phyloP scores from a whole-genome alignment of 2,113 vertebrate species.

The Chrysemys picta region DNA sequence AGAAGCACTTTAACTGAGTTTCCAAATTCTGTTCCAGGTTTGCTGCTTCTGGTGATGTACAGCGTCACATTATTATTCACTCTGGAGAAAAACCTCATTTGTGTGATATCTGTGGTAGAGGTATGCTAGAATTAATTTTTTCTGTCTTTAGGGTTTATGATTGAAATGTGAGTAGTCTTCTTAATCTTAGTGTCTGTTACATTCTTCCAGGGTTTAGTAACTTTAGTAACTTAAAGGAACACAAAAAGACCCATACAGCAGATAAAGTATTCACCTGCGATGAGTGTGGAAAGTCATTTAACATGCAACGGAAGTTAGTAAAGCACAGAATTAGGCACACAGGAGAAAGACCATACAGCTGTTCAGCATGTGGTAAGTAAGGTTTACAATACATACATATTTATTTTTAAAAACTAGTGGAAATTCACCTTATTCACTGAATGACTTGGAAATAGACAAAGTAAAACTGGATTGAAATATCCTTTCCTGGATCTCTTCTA shows the following conservation, averaged over 20 bases:
- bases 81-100: slow-evolving; percentile 95
- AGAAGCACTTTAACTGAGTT: neutral
- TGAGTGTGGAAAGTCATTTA: slow-evolving; percentile 96
- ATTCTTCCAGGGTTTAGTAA: slow-evolving; percentile 91
- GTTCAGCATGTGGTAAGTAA: slow-evolving; percentile 90
- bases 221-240: slow-evolving; percentile 97
- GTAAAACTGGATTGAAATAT: neutral
- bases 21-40: slow-evolving; percentile 81
- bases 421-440: neutral
- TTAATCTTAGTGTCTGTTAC: neutral
- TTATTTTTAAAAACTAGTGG: neutral
- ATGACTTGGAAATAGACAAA: neutral
- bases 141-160: neutral
- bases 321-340: slow-evolving; percentile 92
- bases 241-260: slow-evolving; percentile 93
- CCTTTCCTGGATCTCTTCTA: neutral
- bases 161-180: neutral
- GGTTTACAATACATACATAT: neutral
- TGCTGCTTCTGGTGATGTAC: slow-evolving; percentile 95
- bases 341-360: slow-evolving; percentile 93
- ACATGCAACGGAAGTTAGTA: slow-evolving; percentile 93
- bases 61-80: slow-evolving; percentile 96
- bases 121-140: slow-evolving; percentile 66
- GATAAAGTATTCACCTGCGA: slow-evolving; percentile 96
- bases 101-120: slow-evolving; percentile 96